A percentile compares a stretch with the other conserved stretches of the same genome.
Evolutionary conservation across 2,797 vertebrate species (phyloP).

Genomic region (Euphonia xanthogaster): DNA sequence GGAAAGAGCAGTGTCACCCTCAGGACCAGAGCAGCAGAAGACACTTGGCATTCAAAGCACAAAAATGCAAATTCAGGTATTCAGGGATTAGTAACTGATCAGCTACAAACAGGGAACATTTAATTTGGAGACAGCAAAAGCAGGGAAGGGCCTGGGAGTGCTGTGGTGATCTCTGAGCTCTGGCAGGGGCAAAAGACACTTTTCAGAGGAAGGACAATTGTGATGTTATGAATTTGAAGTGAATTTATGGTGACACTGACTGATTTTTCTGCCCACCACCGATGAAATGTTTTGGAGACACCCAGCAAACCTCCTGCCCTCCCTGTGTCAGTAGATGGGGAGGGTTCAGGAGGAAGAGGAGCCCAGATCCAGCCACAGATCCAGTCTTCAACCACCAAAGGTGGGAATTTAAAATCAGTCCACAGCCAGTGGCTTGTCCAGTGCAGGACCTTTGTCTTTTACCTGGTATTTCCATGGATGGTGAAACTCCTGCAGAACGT

Average conservation of each 20-base stretch:
- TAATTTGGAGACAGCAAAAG: neutral
- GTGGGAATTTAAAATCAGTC: neutral
- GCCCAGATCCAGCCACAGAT: neutral
- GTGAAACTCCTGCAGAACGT: conserved; percentile 8
- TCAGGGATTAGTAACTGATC: neutral
- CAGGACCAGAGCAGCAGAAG: neutral
- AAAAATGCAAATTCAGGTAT: neutral
- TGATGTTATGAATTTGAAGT: neutral
- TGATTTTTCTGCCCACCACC: neutral
- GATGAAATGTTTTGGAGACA: neutral
- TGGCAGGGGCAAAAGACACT: neutral
- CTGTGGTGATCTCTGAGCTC: neutral
- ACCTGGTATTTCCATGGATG: neutral
- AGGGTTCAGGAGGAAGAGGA: neutral
- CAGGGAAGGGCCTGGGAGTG: neutral
- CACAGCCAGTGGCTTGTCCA: neutral
- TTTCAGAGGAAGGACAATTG: neutral
- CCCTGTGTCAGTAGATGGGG: neutral
- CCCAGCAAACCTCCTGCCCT: neutral
- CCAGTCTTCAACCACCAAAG: neutral
- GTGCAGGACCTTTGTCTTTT: neutral
- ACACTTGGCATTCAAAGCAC: neutral
- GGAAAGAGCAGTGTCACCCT: neutral
- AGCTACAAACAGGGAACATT: neutral
- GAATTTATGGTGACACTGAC: neutral